Conservation (phyloP, 2,797 vertebrate genomes). For the Sebastes aleutianus region DNA sequence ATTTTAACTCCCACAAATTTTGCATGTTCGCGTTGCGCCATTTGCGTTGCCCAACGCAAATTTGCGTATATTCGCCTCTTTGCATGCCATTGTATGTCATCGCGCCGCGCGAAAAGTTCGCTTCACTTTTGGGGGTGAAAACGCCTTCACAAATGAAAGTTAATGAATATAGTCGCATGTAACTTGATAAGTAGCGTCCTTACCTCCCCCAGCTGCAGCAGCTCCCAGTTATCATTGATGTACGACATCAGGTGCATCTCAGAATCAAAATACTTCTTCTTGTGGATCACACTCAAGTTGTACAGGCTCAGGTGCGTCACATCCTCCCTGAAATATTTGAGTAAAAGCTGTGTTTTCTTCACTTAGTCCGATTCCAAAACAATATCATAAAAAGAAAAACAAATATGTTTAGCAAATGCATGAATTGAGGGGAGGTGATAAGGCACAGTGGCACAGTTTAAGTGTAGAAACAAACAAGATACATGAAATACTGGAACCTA, state of each 20-base stretch:
- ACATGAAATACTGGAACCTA: neutral
- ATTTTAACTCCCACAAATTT: too few species aligned
- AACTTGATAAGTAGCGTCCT: neutral
- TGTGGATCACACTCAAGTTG: slow-evolving; percentile 98
- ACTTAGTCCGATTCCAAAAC: neutral
- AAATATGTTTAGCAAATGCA: neutral
- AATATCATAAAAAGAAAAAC: neutral
- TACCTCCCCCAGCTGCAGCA: slow-evolving; percentile 94
- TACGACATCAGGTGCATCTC: slow-evolving; percentile 96
- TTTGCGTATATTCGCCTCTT: too few species aligned
- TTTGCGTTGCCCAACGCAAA: too few species aligned
- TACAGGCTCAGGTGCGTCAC: slow-evolving; percentile 97
- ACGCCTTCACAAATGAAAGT: neutral
- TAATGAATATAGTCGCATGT: neutral
- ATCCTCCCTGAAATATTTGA: slow-evolving; percentile 87
- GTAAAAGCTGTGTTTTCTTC: neutral
- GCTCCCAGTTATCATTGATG: slow-evolving; percentile 97
- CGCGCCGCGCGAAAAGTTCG: too few species aligned
- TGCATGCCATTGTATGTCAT: too few species aligned
- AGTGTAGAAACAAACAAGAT: neutral
- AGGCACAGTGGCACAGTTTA: neutral
- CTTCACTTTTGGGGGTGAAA: too few species aligned
- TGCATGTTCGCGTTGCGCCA: too few species aligned
- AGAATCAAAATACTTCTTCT: slow-evolving; percentile 99
- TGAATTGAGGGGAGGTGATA: neutral